These are phyloP conservation scores for Xiphorhynchus elegans DNA, from an alignment of 2,113 vertebrate genomes.

Conservation along the genomic window DNA sequence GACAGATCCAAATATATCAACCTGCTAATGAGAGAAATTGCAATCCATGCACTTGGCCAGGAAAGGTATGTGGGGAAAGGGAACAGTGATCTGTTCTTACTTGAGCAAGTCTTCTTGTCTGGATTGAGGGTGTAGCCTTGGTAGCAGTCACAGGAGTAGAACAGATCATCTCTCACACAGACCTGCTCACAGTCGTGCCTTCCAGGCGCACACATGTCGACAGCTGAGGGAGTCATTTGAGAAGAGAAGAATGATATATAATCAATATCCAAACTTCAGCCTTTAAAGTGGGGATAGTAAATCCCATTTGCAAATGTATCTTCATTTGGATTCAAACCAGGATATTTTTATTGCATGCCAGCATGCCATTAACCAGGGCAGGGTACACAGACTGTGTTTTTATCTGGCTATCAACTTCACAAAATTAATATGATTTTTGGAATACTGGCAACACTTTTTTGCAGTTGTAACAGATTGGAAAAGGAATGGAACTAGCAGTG, in stretches of 20 bases:
- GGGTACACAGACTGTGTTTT: neutral
- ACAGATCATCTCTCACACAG: conserved; percentile 76
- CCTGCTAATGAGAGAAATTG: neutral
- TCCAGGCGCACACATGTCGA: conserved; percentile 78
- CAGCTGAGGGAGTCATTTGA: conserved; percentile 61
- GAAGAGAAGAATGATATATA: neutral
- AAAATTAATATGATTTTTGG: neutral
- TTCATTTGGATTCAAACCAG: neutral
- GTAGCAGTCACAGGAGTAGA: conserved; percentile 84
- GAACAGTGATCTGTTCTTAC: conserved; percentile 68
- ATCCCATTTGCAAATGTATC: neutral
- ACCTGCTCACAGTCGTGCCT: conserved; percentile 86
- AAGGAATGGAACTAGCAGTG: neutral
- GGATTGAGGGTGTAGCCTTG: conserved; percentile 82
- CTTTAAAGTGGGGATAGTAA: neutral
- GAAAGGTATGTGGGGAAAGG: neutral
- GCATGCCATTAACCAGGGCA: neutral
- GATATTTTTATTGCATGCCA: neutral
- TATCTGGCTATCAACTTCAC: neutral
- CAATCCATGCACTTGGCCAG: neutral
- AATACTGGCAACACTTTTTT: neutral
- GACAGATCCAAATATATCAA: neutral
- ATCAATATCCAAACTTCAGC: neutral
- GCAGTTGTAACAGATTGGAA: neutral
- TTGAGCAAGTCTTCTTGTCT: conserved; percentile 85